These are phyloP conservation scores for Phallusia fumigata DNA, from an alignment of 23 tunicate genomes.

Conservation along the genomic window DNA sequence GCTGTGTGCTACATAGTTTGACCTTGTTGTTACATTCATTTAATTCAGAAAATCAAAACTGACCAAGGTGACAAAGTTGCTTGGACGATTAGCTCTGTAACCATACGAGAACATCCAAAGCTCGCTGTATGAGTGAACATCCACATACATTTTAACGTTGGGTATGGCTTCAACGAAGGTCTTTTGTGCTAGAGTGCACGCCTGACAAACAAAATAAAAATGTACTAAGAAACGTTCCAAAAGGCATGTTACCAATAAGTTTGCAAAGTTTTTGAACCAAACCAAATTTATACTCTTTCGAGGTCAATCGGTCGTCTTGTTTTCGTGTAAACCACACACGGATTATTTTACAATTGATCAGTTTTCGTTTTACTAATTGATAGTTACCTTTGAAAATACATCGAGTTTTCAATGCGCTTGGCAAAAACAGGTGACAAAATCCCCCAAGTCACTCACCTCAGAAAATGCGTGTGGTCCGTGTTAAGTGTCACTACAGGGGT, in stretches of 20 bases:
- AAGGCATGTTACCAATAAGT: no score
- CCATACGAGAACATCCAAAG: constrained; percentile 87
- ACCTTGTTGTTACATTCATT: neutral
- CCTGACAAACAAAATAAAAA: constrained; percentile 3
- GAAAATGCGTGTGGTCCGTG: constrained; percentile 76
- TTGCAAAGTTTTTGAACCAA: neutral
- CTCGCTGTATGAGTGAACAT: constrained; percentile 85
- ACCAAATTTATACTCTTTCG: neutral
- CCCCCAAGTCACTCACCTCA: constrained; percentile 66
- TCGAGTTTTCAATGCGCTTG: no score
- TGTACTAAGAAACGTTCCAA: no score
- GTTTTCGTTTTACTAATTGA: neutral
- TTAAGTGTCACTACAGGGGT: constrained; percentile 84
- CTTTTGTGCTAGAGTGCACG: constrained; percentile 59
- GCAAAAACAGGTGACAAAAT: no score
- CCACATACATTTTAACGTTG: constrained; percentile 51
- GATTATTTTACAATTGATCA: no score
- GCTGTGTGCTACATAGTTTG: neutral
- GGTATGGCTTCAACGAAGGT: constrained; percentile 42
- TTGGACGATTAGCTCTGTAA: constrained; percentile 20
- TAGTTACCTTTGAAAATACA: no score
- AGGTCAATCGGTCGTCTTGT: no score
- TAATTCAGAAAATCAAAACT: neutral
- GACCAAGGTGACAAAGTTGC: constrained; percentile 25
- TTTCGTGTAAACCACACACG: no score